These are phyloP conservation scores for Drosophila cognata DNA, from an alignment of 2,888 invertebrate genomes.

Conservation along the genomic window DNA sequence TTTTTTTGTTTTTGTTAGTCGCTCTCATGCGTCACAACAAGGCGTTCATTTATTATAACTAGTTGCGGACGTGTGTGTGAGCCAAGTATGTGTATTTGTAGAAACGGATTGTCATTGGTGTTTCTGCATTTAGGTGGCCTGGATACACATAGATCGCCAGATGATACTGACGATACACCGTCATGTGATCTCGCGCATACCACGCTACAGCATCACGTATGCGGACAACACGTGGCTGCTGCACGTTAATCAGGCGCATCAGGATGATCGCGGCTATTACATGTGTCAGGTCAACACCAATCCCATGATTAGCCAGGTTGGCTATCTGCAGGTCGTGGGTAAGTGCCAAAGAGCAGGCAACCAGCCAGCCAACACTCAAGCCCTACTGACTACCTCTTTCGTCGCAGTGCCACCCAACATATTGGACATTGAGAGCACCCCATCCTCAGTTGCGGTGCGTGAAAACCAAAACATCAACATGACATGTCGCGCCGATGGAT, in stretches of 20 bases:
- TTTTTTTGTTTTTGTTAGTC: slow-evolving; percentile 5
- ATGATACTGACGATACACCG: slow-evolving; percentile 97
- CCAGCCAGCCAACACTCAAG: neutral
- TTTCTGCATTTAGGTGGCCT: slow-evolving; percentile 90
- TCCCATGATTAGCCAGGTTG: slow-evolving; percentile 98
- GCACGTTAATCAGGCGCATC: slow-evolving; percentile 95
- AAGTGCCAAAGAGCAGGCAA: slow-evolving; percentile 82
- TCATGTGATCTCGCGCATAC: slow-evolving; percentile 95
- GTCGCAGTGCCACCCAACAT: slow-evolving; percentile 95
- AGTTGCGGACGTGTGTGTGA: slow-evolving; percentile 19
- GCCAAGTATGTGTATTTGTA: slow-evolving; percentile 11
- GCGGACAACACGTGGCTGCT: slow-evolving; percentile 96
- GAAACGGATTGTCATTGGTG: slow-evolving; percentile 19
- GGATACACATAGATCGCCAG: slow-evolving; percentile 97
- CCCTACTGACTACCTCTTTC: neutral
- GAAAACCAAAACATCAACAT: slow-evolving; percentile 97
- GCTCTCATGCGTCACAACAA: slow-evolving; percentile 60
- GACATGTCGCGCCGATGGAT: slow-evolving; percentile 95
- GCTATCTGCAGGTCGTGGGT: slow-evolving; percentile 97
- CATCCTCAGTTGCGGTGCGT: slow-evolving; percentile 95
- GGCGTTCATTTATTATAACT: slow-evolving; percentile 72
- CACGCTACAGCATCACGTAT: slow-evolving; percentile 95
- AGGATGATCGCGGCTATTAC: slow-evolving; percentile 93
- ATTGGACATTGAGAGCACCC: slow-evolving; percentile 94
- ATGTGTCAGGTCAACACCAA: slow-evolving; percentile 91